phyloP scores from a whole-genome alignment of 1,140 invertebrate species.

The Linepithema humile region DNA sequence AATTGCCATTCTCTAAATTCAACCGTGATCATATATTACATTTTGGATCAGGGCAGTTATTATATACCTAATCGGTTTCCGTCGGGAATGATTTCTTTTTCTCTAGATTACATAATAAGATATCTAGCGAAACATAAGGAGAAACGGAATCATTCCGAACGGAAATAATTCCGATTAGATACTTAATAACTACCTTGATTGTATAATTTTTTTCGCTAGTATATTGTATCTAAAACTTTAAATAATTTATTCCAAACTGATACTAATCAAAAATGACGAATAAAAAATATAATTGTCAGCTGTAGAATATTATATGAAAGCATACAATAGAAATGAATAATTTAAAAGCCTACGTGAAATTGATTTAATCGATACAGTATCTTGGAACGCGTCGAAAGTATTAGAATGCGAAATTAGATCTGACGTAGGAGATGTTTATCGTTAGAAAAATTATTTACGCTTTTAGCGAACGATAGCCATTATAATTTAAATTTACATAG shows the following conservation, averaged over 20 bases:
- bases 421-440: neutral
- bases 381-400: neutral
- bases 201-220: no score
- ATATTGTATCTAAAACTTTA: no score
- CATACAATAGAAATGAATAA: neutral
- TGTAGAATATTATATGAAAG: neutral
- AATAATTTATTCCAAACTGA: no score
- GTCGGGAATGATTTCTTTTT: no score
- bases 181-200: no score
- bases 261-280: neutral
- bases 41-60: neutral
- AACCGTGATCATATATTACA: neutral
- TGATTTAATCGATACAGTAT: neutral
- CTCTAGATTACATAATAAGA: no score
- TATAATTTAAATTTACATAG: constrained; percentile 42
- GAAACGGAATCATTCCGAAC: no score
- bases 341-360: neutral
- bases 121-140: no score
- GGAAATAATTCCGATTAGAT: no score
- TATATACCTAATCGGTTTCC: no score
- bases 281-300: neutral
- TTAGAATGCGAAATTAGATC: constrained; percentile 11
- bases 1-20: constrained; percentile 18
- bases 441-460: constrained; percentile 3
- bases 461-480: constrained; percentile 7